Conservation (phyloP, 2,888 invertebrate genomes). For the Alviniconcha strummeri region DNA sequence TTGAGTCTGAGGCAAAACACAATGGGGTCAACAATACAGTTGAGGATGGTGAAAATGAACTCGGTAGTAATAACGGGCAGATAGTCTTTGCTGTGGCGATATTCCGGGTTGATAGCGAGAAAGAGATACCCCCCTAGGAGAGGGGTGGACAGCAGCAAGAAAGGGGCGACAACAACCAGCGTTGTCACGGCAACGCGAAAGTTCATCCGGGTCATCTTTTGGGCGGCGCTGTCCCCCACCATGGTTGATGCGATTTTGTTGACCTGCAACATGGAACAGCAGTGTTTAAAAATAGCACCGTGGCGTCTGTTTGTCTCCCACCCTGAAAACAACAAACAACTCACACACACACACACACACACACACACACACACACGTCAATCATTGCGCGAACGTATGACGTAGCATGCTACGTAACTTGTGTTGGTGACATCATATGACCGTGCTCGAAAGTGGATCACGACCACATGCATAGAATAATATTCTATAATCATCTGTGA, state of each 20-base stretch:
- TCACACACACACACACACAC: too few species aligned
- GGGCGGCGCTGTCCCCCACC: neutral
- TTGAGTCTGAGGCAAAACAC: neutral
- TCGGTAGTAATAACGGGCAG: conserved; percentile 3
- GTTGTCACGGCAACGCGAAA: conserved; percentile 14
- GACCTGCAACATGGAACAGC: neutral
- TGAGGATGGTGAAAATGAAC: conserved; percentile 16
- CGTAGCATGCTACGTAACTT: too few species aligned
- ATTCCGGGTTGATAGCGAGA: conserved; percentile 1
- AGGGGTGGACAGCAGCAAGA: conserved; percentile 5
- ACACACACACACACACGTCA: too few species aligned
- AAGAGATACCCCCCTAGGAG: conserved; percentile 4
- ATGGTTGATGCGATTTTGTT: conserved; percentile 26
- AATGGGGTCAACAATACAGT: conserved; percentile 11
- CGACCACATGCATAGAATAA: too few species aligned
- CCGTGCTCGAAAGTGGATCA: too few species aligned
- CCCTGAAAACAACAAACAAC: too few species aligned
- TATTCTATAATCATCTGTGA: too few species aligned
- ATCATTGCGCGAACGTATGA: too few species aligned
- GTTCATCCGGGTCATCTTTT: neutral
- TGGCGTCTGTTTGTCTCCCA: too few species aligned
- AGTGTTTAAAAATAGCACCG: too few species aligned
- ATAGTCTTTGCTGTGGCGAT: conserved; percentile 6
- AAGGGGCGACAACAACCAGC: conserved; percentile 9
- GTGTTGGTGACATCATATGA: too few species aligned